Base-by-base conservation (phyloP, 1,140 invertebrate species). In the Uloborus diversus region DNA sequence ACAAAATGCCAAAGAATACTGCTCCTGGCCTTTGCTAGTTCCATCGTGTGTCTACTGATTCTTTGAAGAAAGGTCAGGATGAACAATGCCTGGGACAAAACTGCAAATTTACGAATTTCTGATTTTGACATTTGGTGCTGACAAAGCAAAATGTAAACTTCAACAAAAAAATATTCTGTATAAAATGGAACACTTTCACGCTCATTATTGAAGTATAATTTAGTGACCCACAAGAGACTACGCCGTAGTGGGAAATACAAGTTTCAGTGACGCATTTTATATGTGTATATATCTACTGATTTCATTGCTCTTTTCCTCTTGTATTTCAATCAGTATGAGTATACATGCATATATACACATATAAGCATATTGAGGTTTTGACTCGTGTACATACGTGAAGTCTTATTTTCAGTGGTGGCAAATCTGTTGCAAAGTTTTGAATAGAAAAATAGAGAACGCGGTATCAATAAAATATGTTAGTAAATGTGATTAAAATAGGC, bases 191-290 rank as follows among this genome's bases (percentile, higher is more conserved):
- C 64, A 42, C 42, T 68, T 23, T 68, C 25, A 69, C 35, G 66
- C 66, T 69, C 66, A 69, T 69, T 69, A 23, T 56, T 69, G 30
- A 69, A 66, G 53, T 33, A 37, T 56, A 25, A 33, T 69, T 35
- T 69, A 69, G 66, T 13, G 35, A 37, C 66, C 30, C 56, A 27
- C 17, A 30, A 25, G 56, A 25, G 9, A 56, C 47, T 68, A 47
- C 64, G 37, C 64, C 27, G 64, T 49, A 68, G 37, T 68, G 25
- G 25, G 30, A 56, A n/a, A 9, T n/a, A 56, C 14, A 56, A 20
- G 9, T 42, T 42, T 42, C 9, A 42, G 17, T 42, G 9, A 9
- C 37, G 17, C 37, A 42, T 42, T 13, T 42, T 42, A 42, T 42
- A 42, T 42, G 37, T 42, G 37, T 42, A 42, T 42, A 42, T 42